Evolutionary conservation across 92 coral and sea anemone species (phyloP), one percentile per base, ranked within the genome.

Genomic region (Heliopora coerulea): DNA sequence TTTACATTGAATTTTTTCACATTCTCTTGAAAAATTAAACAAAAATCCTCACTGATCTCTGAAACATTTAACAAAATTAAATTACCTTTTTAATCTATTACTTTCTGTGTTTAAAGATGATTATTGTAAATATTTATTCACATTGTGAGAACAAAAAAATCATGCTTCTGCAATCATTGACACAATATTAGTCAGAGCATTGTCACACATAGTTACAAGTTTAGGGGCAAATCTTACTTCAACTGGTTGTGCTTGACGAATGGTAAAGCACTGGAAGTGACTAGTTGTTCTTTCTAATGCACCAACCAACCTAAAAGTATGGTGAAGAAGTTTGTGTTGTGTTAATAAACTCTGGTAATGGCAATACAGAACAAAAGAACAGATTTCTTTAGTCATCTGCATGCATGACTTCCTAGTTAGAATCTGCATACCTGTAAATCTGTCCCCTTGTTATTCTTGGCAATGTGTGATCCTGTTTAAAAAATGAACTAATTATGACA

Each of bases 391-490:
- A n/a, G n/a, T n/a, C n/a, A n/a, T n/a, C n/a, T n/a, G n/a, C n/a
- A n/a, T n/a, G n/a, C n/a, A n/a, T n/a, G n/a, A n/a, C n/a, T n/a
- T n/a, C n/a, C n/a, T n/a, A n/a, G n/a, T n/a, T n/a, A n/a, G n/a
- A n/a, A n/a, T n/a, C n/a, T 46, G 6, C n/a, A 20, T 75, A 90
- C 99, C 99, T 83, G 90, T 90, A 89, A 73, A 57, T 83, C 72
- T 91, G 90, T 8, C 99, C 97, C 72, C 99, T 80, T 48, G 89
- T 87, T 50, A 95, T 59, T 48, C 99, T 87, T 77, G 96, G 96
- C 25, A 95, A 80, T 39, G 56, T 82, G 8, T 89, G 91, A 78
- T 95, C 99, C 99, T 95, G 28, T 64, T 33, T 5, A 31, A 59
- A 62, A 15, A 35, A 49, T 62, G n/a, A n/a, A n/a, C n/a, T n/a